A percentile compares a stretch with the other conserved stretches of the same genome.
Evolutionary conservation across 2,797 vertebrate species (phyloP).

Genomic region (Epinephelus coioides): DNA sequence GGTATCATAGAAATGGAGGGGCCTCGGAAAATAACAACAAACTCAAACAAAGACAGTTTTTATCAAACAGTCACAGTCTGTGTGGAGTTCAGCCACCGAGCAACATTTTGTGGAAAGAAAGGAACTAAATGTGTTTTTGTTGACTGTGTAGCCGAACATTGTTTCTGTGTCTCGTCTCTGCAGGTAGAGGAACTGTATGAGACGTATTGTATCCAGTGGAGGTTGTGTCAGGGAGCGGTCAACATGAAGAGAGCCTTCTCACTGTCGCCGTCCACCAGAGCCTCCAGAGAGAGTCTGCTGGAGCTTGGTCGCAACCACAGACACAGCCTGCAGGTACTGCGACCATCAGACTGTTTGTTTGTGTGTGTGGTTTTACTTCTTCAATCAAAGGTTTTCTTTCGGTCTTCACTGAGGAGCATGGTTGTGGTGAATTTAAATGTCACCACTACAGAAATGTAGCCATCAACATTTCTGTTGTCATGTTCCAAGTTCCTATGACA

Average conservation of each 20-base stretch:
- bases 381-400: neutral
- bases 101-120: neutral
- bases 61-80: neutral
- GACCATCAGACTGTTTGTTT: neutral
- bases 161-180: neutral
- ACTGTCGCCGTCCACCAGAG: conserved; percentile 89
- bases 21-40: no score
- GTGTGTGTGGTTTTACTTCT: neutral
- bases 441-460: neutral
- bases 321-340: conserved; percentile 91
- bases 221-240: conserved; percentile 91
- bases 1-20: no score
- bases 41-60: neutral
- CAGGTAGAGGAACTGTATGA: conserved; percentile 97
- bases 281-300: conserved; percentile 93
- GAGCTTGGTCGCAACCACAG: conserved; percentile 93
- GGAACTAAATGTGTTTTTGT: neutral
- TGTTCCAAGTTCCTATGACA: no score
- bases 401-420: neutral
- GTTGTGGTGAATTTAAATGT: neutral
- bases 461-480: no score
- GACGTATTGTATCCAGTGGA: conserved; percentile 94
- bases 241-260: conserved; percentile 97
- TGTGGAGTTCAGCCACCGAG: neutral
- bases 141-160: neutral